Evolutionary conservation across 2,888 invertebrate species (phyloP), one percentile per base, ranked within the genome.

Genomic region (Argynnis bischoffii): DNA sequence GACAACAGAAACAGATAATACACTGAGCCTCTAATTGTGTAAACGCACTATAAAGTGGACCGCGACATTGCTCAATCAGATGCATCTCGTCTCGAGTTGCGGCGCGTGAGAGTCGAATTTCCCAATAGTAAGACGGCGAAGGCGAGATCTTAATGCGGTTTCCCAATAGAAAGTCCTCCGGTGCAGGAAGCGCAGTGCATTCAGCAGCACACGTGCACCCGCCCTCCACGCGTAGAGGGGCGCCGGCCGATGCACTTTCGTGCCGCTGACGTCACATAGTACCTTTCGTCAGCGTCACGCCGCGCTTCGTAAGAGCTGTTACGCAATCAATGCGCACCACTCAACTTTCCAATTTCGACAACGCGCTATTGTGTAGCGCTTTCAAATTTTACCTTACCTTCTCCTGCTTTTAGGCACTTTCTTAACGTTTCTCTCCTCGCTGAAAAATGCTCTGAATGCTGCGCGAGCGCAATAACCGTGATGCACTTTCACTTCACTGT

Each of bases 261-360:
- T 90, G 84, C 82, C 78, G 83, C 78, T 91, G 91, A 90, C 91
- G 92, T 91, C 90, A 92, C 84, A 77, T 76, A 79, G 83, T 87
- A 86, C 90, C 90, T 91, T 89, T 89, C 90, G 89, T 85, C 89
- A 89, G 88, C 88, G 88, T 89, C 89, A 89, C 87, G 84, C 81
- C 87, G 85, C 82, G 83, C 84, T 84, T 86, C 83, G 91, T 89
- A 91, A 90, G 89, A 88, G 87, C 87, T 84, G 84, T 91, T 91
- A 90, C 85, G 91, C 88, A 92, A 92, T 81, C 78, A 84, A 86
- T 86, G 87, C 88, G 88, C 91, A 84, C 88, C 85, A 83, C 89
- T 90, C 90, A 86, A 92, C 92, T 92, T 92, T 92, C 92, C 92
- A 92, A 92, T 92, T 92, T 92, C 92, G 91, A 91, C 92, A 92